Evolutionary conservation across 2,797 vertebrate genomes (phyloP).

Genomic region (Uromys caudimaculatus): DNA sequence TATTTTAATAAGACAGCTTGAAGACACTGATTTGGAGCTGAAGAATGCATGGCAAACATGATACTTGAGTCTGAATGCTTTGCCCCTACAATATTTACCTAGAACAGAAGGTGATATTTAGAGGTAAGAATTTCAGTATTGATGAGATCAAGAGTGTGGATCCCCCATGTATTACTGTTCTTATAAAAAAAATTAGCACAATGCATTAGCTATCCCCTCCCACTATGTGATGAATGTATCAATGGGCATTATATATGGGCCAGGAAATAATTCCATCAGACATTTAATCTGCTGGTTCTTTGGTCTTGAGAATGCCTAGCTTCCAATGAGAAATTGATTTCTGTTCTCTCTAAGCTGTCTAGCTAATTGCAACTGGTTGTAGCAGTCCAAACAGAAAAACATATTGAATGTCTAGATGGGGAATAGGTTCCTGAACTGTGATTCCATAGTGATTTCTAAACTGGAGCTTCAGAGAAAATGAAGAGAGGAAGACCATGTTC

Average conservation of each 20-base stretch:
- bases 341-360: background rate
- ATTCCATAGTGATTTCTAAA: conserved; percentile 11
- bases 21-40: background rate
- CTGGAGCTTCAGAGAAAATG: background rate
- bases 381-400: background rate
- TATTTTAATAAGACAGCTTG: background rate
- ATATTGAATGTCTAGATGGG: background rate
- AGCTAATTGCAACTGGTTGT: background rate
- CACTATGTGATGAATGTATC: background rate
- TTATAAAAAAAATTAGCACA: background rate
- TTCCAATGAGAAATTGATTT: background rate
- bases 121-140: background rate
- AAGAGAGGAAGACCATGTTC: background rate
- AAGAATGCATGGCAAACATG: background rate
- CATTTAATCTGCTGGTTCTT: background rate
- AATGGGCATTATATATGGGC: background rate
- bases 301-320: background rate
- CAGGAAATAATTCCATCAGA: background rate
- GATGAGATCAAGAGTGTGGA: background rate
- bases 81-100: background rate
- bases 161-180: background rate
- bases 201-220: background rate
- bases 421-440: background rate
- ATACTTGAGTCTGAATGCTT: background rate
- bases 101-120: background rate